phyloP scores from a whole-genome alignment of 2,113 vertebrate species.

The Platanista minor region DNA sequence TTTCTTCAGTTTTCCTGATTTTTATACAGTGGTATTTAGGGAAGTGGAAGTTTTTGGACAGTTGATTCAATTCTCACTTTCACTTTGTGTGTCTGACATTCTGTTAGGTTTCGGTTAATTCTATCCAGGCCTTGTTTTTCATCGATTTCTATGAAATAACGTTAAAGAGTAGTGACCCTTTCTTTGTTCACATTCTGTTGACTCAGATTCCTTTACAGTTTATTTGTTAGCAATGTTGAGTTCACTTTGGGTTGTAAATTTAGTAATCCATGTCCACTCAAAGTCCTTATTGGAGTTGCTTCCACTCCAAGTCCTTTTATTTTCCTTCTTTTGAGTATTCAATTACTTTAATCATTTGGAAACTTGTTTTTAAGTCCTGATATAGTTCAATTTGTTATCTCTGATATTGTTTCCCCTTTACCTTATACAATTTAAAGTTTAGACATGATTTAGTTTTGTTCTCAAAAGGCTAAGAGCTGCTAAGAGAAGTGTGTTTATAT shows the following conservation, averaged over 20 bases:
- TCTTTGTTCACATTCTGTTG: not conserved
- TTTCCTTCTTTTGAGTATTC: not conserved
- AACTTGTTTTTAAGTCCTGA: constrained; percentile 26
- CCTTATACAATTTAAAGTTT: constrained; percentile 48
- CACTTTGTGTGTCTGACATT: not conserved
- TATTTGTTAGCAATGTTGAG: not conserved
- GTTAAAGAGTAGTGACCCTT: rapidly evolving
- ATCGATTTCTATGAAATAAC: not conserved
- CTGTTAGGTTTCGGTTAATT: not conserved
- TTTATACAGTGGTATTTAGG: not conserved
- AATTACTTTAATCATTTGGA: constrained; percentile 14
- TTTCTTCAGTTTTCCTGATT: not conserved
- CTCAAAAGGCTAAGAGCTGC: constrained; percentile 32
- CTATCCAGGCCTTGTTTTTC: rapidly evolving
- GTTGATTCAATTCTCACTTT: constrained; percentile 25
- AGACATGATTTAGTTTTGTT: constrained; percentile 39
- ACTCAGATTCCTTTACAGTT: not conserved
- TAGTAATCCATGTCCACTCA: not conserved
- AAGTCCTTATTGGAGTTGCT: not conserved
- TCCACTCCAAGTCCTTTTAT: not conserved
- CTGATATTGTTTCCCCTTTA: constrained; percentile 40
- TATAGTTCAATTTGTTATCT: constrained; percentile 48
- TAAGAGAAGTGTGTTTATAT: constrained; percentile 15
- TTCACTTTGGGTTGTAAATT: not conserved
- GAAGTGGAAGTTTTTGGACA: not conserved